Conservation (phyloP, 2,888 invertebrate genomes). For the Sipha maydis region DNA sequence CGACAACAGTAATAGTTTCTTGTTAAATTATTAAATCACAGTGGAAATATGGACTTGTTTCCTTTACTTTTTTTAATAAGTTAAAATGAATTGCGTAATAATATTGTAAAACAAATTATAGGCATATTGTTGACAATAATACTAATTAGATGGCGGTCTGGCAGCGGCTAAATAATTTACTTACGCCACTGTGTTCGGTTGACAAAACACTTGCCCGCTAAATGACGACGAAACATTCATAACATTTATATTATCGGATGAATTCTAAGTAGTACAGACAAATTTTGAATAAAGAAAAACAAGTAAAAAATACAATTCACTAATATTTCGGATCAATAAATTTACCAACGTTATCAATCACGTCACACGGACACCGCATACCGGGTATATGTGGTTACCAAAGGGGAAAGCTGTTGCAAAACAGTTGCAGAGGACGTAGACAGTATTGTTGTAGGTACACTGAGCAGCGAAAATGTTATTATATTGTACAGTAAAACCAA, state of each 20-base stretch:
- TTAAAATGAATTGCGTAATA: neutral
- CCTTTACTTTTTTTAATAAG: neutral
- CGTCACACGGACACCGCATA: constrained; percentile 46
- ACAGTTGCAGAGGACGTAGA: no score
- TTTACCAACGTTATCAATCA: constrained; percentile 54
- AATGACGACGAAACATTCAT: neutral
- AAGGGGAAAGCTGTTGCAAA: neutral
- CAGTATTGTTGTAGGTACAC: no score
- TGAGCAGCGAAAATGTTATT: no score
- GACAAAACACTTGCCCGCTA: neutral
- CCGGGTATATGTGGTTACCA: constrained; percentile 11
- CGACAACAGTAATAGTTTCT: neutral
- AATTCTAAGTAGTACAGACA: neutral
- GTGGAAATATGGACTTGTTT: neutral
- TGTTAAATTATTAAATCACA: no score
- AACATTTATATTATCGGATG: neutral
- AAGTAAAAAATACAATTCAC: neutral
- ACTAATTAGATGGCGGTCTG: neutral
- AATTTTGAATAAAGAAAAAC: neutral
- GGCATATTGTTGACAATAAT: neutral
- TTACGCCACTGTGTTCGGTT: neutral
- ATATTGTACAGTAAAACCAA: neutral
- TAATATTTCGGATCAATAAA: constrained; percentile 51
- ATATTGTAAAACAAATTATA: neutral
- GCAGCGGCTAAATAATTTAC: neutral